Evolutionary conservation across 2,797 vertebrate species (phyloP), one percentile per base, ranked within the genome.

Genomic region (Rhinogobio ventralis): DNA sequence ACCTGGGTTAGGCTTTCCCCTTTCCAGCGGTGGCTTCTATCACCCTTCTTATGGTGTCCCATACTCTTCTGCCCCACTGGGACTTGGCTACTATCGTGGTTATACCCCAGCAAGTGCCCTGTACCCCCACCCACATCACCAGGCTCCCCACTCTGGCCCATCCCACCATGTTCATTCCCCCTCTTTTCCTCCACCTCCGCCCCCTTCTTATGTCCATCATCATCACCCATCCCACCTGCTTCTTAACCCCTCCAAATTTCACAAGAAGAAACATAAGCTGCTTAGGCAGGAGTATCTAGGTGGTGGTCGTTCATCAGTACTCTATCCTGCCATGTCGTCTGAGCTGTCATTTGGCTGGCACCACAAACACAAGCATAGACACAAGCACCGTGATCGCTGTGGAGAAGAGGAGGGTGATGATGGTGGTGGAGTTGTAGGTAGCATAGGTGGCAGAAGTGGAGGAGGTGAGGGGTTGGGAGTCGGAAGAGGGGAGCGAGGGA

Each of bases 211-310:
- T 90, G 96, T 99, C 95, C 98, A 99, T 87, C 95, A 98, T 60
- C 97, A 98, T 87, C 96, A 96, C 88, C 97, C 97, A 60, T 97
- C 95, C 0, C 95, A 96, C 90, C 94, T 99, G 81, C 92, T 99
- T 87, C 96, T 99, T 79, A 99, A 99, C 87, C 98, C 97, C 62
- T 96, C 97, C 72, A 99, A 99, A 90, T 99, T 98, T 77, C 98
- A 98, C 92, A 99, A 99, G 95, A 99, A 99, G 92, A 99, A 99
- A 92, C 98, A 99, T 88, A 99, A 99, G 93, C 94, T 99, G 45
- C 92, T 99, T 9, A 94, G 98, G 82, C 98, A 98, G 93, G 98
- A 99, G 88, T 99, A 93, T 95, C 95, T 91, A 71, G 93, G 94
- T 77, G 93, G 92, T 77, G 95, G 93, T 49, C 91, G 95, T 85